These are phyloP conservation scores for Cataglyphis albicans DNA, from an alignment of 2,888 invertebrate species.

Conservation along the genomic window DNA sequence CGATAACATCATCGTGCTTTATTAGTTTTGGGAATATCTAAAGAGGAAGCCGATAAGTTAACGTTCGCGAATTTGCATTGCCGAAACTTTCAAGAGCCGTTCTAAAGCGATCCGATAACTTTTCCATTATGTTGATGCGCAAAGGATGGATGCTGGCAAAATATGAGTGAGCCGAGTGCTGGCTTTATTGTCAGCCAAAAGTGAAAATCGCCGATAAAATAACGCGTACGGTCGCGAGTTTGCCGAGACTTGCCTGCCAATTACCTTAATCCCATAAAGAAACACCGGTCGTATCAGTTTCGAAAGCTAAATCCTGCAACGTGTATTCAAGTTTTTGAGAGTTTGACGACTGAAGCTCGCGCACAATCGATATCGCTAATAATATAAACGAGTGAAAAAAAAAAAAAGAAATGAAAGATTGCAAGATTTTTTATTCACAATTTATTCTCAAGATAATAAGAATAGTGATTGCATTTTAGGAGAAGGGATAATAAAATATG, in stretches of 20 bases:
- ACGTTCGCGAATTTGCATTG: constrained; percentile 45
- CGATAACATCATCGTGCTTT: constrained; percentile 31
- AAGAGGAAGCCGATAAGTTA: constrained; percentile 51
- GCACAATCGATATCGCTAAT: not conserved
- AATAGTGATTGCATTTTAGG: not conserved
- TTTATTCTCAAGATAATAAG: not conserved
- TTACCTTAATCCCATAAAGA: constrained; percentile 27
- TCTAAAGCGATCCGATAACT: constrained; percentile 59
- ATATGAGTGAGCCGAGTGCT: not conserved
- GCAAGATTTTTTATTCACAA: not conserved
- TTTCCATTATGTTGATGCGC: constrained; percentile 62
- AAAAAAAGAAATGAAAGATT: not conserved
- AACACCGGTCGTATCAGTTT: not conserved
- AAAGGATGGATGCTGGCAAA: not conserved
- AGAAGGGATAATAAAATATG: not conserved
- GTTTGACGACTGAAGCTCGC: not conserved
- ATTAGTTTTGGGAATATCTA: constrained; percentile 24
- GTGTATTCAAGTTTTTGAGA: not conserved
- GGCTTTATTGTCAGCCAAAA: constrained; percentile 40
- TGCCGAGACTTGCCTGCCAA: constrained; percentile 17
- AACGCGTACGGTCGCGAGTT: constrained; percentile 7
- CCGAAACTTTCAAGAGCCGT: constrained; percentile 49
- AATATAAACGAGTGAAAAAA: not conserved
- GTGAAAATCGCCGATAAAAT: constrained; percentile 33
- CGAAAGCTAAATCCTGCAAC: not conserved